These are phyloP conservation scores for Drosophila nigromelanica DNA, from an alignment of 1,140 invertebrate genomes.

Conservation along the genomic window DNA sequence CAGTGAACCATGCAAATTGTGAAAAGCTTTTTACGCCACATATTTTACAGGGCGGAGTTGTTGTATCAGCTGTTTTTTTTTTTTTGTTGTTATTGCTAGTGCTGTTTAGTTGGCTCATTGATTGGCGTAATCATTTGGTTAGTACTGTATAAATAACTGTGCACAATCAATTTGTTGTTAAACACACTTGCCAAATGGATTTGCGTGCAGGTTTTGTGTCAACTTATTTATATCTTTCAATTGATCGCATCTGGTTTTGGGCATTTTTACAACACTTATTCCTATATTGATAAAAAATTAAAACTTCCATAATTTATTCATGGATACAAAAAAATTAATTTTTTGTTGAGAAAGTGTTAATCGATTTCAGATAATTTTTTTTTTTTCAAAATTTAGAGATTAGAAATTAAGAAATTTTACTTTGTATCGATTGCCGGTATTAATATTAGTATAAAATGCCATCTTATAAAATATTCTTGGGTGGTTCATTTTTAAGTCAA, in stretches of 20 bases:
- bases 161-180: conserved; percentile 21
- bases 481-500: too few relatives aligned
- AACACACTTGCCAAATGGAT: conserved; percentile 20
- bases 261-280: too few relatives aligned
- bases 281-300: too few relatives aligned
- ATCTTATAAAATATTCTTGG: too few relatives aligned
- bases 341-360: too few relatives aligned
- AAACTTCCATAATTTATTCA: too few relatives aligned
- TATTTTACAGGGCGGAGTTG: conserved; percentile 23
- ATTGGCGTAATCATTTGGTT: conserved; percentile 40
- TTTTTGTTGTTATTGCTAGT: neutral
- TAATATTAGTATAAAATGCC: too few relatives aligned
- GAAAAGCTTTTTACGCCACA: conserved; percentile 27
- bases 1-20: conserved; percentile 73
- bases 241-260: neutral
- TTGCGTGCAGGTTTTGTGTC: neutral
- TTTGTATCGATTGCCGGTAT: too few relatives aligned
- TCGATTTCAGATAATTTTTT: too few relatives aligned
- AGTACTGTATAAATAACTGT: conserved; percentile 28
- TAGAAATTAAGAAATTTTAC: too few relatives aligned
- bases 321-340: too few relatives aligned
- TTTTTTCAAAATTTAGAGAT: too few relatives aligned
- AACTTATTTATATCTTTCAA: neutral
- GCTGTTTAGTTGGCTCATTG: conserved; percentile 28
- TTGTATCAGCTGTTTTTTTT: conserved; percentile 14